Percentiles rank a stretch among this genome's conserved stretches.
These are phyloP conservation scores for Stenichneumon culpator DNA, from an alignment of 2,888 invertebrate species.

Conservation along the genomic window DNA sequence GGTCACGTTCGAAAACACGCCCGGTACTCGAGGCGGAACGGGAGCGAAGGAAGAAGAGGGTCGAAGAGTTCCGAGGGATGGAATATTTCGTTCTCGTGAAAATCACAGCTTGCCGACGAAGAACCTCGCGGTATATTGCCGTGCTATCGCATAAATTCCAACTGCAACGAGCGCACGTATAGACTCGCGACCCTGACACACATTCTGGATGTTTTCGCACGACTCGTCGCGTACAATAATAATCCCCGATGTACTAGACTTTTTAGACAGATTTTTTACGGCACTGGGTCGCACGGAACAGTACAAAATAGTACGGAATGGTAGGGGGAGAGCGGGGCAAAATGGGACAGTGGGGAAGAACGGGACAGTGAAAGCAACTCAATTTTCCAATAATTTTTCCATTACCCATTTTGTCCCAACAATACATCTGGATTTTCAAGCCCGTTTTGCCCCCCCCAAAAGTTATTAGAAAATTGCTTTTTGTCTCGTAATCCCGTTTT, in stretches of 20 bases:
- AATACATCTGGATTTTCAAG: too few species aligned
- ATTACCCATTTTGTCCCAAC: too few species aligned
- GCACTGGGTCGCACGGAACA: too few species aligned
- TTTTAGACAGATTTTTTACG: background rate
- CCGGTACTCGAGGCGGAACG: conserved; percentile 36
- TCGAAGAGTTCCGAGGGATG: conserved; percentile 25
- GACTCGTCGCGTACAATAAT: conserved; percentile 45
- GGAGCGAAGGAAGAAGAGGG: conserved; percentile 10
- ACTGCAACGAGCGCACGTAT: conserved; percentile 6
- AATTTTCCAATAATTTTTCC: too few species aligned
- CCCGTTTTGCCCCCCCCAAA: too few species aligned
- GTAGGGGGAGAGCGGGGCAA: too few species aligned
- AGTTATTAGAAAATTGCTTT: too few species aligned
- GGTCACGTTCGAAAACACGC: conserved; percentile 80
- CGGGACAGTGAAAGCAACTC: too few species aligned
- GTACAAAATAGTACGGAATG: too few species aligned
- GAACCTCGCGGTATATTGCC: conserved; percentile 57
- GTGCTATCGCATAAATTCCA: conserved; percentile 69
- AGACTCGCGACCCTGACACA: conserved; percentile 60
- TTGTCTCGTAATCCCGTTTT: too few species aligned
- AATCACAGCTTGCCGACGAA: conserved; percentile 47
- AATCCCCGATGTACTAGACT: background rate
- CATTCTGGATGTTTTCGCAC: conserved; percentile 57
- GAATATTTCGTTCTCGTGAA: conserved; percentile 48
- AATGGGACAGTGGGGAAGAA: too few species aligned